These are phyloP conservation scores for Tragelaphus scriptus DNA, from an alignment of 2,113 vertebrate species.

Conservation along the genomic window DNA sequence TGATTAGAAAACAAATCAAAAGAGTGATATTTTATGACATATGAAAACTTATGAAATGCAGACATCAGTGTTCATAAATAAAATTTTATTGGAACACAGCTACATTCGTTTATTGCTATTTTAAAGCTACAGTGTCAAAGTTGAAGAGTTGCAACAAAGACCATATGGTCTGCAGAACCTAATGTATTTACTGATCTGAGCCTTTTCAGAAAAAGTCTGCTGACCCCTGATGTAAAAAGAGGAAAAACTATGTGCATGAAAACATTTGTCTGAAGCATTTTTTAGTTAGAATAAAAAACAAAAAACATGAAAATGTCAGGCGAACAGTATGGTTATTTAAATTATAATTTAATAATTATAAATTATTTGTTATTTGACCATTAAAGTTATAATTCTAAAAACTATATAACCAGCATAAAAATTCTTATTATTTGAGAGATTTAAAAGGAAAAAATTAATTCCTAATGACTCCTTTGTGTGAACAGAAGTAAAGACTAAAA, in stretches of 20 bases:
- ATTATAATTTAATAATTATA: background rate
- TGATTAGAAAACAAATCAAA: background rate
- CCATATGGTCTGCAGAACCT: background rate
- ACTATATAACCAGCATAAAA: background rate
- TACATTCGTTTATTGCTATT: background rate
- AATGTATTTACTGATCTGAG: background rate
- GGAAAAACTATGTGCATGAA: background rate
- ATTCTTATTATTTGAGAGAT: background rate
- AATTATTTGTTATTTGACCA: background rate
- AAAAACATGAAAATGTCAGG: background rate
- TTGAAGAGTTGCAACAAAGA: background rate
- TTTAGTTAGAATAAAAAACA: background rate
- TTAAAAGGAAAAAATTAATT: background rate
- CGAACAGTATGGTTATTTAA: background rate
- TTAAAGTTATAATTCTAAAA: background rate
- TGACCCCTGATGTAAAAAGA: background rate
- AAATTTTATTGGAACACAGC: background rate
- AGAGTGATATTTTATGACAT: background rate
- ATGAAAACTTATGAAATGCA: background rate
- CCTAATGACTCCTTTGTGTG: background rate
- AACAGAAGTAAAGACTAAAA: background rate
- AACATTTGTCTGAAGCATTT: background rate
- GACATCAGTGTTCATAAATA: background rate
- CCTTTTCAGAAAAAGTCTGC: background rate
- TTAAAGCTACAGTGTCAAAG: background rate